A percentile compares a stretch with the other conserved stretches of the same genome.
These are phyloP conservation scores for Sphaerophoria rueppellii DNA, from an alignment of 2,888 invertebrate genomes.

Conservation along the genomic window DNA sequence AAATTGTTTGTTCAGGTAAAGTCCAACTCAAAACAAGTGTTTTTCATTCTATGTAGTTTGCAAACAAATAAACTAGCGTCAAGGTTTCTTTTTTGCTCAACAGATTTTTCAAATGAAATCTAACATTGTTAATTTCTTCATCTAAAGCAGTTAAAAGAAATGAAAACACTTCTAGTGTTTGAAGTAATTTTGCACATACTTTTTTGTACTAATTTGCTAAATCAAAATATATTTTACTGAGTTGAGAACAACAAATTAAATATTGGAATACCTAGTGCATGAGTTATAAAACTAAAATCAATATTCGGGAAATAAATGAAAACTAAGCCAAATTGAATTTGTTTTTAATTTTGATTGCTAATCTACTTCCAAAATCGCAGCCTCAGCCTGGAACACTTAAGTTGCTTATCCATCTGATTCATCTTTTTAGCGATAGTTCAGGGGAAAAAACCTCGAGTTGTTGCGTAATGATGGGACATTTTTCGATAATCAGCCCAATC, in stretches of 20 bases:
- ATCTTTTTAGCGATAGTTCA: too few species aligned
- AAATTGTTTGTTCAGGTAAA: constrained; percentile 20
- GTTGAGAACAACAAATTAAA: background rate
- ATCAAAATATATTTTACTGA: constrained; percentile 28
- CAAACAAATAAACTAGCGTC: constrained; percentile 2
- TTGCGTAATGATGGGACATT: too few species aligned
- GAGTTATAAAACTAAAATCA: constrained; percentile 40
- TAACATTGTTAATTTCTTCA: background rate
- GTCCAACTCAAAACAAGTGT: too few species aligned
- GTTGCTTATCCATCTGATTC: too few species aligned
- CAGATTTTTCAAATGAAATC: background rate
- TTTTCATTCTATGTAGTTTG: constrained; percentile 21
- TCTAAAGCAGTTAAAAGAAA: background rate
- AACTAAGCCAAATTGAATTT: constrained; percentile 34
- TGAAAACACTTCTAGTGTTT: background rate
- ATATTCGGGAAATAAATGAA: constrained; percentile 66
- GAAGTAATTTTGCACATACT: background rate
- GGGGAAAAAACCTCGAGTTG: too few species aligned
- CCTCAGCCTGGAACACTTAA: too few species aligned
- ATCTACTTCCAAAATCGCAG: too few species aligned
- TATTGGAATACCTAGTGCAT: constrained; percentile 50
- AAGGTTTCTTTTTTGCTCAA: background rate
- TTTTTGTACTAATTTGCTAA: background rate
- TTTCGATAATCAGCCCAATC: too few species aligned
- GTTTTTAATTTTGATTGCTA: background rate